These are phyloP conservation scores for Diarsia brunnea DNA, from an alignment of 2,888 invertebrate species.

Conservation along the genomic window DNA sequence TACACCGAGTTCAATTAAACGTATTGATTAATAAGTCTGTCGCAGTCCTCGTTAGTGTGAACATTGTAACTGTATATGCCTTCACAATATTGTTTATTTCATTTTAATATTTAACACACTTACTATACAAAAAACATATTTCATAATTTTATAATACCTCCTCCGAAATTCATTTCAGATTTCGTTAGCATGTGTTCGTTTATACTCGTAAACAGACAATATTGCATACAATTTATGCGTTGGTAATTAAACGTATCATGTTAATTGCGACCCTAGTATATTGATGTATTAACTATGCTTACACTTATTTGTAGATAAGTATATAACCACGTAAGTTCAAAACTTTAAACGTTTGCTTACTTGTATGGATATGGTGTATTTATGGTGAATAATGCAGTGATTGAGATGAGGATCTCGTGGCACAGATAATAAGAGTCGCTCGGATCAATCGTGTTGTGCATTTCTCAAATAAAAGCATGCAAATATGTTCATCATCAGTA, in stretches of 20 bases:
- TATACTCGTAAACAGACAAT: constrained; percentile 81
- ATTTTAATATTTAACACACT: background rate
- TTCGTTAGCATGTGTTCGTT: constrained; percentile 26
- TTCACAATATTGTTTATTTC: background rate
- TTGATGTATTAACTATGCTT: constrained; percentile 48
- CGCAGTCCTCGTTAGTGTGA: accelerated
- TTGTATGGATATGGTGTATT: background rate
- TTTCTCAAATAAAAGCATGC: too few species aligned
- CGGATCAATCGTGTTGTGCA: too few species aligned
- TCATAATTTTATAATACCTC: constrained; percentile 19
- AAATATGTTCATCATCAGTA: too few species aligned
- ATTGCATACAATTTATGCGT: constrained; percentile 85
- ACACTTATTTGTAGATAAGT: background rate
- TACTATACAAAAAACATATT: background rate
- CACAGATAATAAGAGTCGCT: too few species aligned
- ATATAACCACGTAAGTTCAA: background rate
- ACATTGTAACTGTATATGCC: background rate
- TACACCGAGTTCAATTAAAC: background rate
- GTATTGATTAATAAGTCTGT: background rate
- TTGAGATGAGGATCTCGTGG: too few species aligned
- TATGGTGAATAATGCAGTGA: background rate
- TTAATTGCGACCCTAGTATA: constrained; percentile 80
- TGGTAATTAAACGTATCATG: constrained; percentile 89
- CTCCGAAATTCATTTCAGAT: constrained; percentile 32
- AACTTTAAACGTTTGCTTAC: background rate